Percentiles rank a stretch among this genome's conserved stretches.
Conservation (phyloP, 2,797 vertebrate genomes). For the Apogon talboti region DNA sequence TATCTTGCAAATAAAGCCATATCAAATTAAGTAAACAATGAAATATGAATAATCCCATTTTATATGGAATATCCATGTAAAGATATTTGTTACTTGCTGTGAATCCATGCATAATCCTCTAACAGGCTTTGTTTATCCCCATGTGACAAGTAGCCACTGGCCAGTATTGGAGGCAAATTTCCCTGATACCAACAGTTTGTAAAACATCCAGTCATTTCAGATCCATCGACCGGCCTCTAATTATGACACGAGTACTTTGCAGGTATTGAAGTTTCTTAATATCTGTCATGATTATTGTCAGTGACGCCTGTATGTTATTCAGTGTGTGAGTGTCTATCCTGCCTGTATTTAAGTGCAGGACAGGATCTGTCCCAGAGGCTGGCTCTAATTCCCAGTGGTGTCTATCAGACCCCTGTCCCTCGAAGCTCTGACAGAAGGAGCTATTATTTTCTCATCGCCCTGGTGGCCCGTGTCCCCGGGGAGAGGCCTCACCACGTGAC, state of each 20-base stretch:
- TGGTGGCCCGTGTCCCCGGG: conserved; percentile 73
- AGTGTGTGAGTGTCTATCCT: conserved; percentile 42
- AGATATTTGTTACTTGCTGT: too few species aligned
- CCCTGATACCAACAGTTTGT: too few species aligned
- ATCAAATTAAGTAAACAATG: too few species aligned
- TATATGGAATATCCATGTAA: too few species aligned
- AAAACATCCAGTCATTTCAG: too few species aligned
- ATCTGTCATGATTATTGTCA: conserved; percentile 28
- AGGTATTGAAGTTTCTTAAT: conserved; percentile 11
- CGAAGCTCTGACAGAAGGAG: conserved; percentile 83
- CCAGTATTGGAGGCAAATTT: too few species aligned
- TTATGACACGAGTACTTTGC: neutral
- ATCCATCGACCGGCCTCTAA: neutral
- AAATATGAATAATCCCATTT: too few species aligned
- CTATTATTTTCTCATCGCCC: conserved; percentile 84
- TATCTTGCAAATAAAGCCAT: too few species aligned
- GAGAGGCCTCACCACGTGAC: conserved; percentile 66
- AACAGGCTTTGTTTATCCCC: too few species aligned
- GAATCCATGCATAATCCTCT: too few species aligned
- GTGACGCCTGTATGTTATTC: conserved; percentile 14
- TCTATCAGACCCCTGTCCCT: conserved; percentile 85
- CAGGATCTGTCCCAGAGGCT: conserved; percentile 71
- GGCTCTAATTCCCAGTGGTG: conserved; percentile 79
- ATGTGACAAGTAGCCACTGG: too few species aligned
- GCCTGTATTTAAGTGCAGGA: conserved; percentile 66